Base-by-base conservation (phyloP, 92 coral and sea anemone species). In the Muricea muricata region DNA sequence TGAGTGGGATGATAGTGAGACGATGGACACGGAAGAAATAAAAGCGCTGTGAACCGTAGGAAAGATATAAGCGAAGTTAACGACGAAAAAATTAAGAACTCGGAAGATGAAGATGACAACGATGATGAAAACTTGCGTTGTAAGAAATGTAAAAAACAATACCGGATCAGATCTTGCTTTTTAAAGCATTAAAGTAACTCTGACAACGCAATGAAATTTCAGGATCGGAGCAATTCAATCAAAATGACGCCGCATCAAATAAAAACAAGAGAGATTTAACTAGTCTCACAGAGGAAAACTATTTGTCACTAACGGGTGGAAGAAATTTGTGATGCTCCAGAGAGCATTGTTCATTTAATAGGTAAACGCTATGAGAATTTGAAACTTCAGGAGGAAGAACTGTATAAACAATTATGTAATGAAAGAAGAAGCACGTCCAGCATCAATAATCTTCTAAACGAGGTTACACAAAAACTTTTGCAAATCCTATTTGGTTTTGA, bases 131-230 rank as follows among this genome's bases (percentile, higher is more conserved):
- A 45, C 6, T 9, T 45, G 15, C 50, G 50, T 45, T 83, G 87
- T 20, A 71, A 79, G 47, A 83, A 83, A 50, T 83, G 87, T 29
- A 69, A 71, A 63, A 82, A 82, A 72, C 0, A 60, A 28, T 82
- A 82, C 48, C 78, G 48, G 42, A 50, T 65, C 14, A 60, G 35
- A 47, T 76, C 45, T 34, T 82, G 86, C 80, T 55, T 82, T 60
- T 25, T n/a, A 29, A 58, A 58, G 29, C 85, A 80, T 50, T 50
- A 80, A 54, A 29, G 28, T 25, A 57, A 33, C n/a, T n/a, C n/a
- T n/a, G n/a, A n/a, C n/a, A n/a, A n/a, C n/a, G n/a, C n/a, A n/a
- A n/a, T n/a, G n/a, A n/a, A n/a, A n/a, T n/a, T n/a, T n/a, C n/a
- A n/a, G n/a, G n/a, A n/a, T n/a, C n/a, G n/a, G n/a, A n/a, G n/a